Evolutionary conservation across 2,888 invertebrate genomes (phyloP).

Genomic region (Lasioglossum villosulum): DNA sequence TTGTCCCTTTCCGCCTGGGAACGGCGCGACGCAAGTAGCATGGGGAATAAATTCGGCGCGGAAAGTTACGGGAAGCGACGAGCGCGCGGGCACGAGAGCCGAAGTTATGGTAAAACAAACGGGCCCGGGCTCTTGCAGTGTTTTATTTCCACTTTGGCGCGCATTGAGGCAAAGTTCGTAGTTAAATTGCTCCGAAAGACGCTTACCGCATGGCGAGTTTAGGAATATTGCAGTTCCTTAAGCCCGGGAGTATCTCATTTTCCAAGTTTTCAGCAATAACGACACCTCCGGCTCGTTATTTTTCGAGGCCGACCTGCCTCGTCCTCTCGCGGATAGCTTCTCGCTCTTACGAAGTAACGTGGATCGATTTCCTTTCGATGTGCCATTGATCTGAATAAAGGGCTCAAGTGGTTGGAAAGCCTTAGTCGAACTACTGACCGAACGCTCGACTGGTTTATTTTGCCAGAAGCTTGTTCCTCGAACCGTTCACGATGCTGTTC

Average conservation of each 20-base stretch:
- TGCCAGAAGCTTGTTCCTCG: background rate
- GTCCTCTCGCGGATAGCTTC: background rate
- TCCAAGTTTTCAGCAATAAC: constrained; percentile 51
- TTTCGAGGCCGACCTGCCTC: constrained; percentile 20
- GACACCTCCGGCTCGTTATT: constrained; percentile 42
- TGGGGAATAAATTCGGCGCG: constrained; percentile 44
- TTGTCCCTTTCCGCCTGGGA: background rate
- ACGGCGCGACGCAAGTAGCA: background rate
- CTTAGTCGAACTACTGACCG: constrained; percentile 5
- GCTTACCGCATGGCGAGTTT: constrained; percentile 61
- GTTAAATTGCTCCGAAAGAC: constrained; percentile 69
- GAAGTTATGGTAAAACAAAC: constrained; percentile 60
- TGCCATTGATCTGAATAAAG: background rate
- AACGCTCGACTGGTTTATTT: background rate
- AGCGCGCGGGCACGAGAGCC: background rate
- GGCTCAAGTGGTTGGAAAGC: background rate
- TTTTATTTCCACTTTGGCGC: constrained; percentile 61
- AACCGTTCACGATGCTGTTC: background rate
- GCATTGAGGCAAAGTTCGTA: constrained; percentile 57
- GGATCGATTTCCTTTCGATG: constrained; percentile 23
- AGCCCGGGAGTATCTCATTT: constrained; percentile 55
- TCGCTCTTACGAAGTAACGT: background rate
- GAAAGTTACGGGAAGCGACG: constrained; percentile 12
- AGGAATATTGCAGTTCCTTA: constrained; percentile 66
- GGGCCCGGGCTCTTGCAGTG: constrained; percentile 48